These are phyloP conservation scores for Struthio camelus DNA, from an alignment of 2,113 vertebrate species.

Conservation along the genomic window DNA sequence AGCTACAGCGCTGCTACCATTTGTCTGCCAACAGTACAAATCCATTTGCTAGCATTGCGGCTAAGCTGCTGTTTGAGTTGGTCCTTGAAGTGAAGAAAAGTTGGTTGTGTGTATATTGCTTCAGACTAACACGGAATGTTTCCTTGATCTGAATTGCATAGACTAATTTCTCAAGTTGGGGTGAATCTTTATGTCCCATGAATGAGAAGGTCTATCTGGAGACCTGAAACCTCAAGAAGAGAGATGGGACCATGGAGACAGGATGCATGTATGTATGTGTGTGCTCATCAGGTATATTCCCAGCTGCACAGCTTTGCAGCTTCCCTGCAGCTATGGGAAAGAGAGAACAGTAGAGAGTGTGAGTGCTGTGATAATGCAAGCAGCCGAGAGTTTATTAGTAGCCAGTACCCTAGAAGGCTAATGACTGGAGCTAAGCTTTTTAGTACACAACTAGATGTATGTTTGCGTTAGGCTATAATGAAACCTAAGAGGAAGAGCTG, in stretches of 20 bases:
- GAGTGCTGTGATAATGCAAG: not conserved
- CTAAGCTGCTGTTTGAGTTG: not conserved
- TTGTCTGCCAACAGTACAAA: not conserved
- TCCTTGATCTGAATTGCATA: not conserved
- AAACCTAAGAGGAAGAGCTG: not conserved
- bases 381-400: not conserved
- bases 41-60: not conserved
- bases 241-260: not conserved
- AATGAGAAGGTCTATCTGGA: not conserved
- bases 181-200: not conserved
- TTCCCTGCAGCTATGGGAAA: not conserved
- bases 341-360: not conserved
- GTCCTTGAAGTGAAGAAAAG: not conserved
- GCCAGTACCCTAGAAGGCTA: not conserved
- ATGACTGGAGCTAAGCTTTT: not conserved
- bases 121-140: not conserved
- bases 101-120: not conserved
- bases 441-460: not conserved
- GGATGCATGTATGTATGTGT: not conserved
- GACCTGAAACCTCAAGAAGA: not conserved
- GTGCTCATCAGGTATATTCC: not conserved
- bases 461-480: not conserved
- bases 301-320: not conserved
- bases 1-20: not conserved
- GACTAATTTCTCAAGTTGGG: not conserved